Percentiles rank a stretch among this genome's conserved stretches.
Conservation (phyloP, 2,888 invertebrate species). For the Standfussiana lucernea region DNA sequence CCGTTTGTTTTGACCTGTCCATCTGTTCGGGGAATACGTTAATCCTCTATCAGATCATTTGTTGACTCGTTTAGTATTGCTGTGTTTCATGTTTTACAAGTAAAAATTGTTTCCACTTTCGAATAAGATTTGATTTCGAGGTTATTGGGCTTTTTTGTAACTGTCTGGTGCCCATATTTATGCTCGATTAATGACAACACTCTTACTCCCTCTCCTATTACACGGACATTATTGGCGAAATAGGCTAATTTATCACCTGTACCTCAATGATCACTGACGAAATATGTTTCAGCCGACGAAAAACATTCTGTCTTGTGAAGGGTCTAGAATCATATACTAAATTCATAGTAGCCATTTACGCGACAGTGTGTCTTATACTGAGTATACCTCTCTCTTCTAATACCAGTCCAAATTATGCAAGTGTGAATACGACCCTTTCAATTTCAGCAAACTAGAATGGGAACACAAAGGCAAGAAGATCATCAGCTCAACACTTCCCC, state of each 20-base stretch:
- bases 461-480: conserved; percentile 87
- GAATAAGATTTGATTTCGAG: background rate
- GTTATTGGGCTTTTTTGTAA: background rate
- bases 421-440: background rate
- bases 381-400: background rate
- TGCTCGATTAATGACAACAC: too few relatives aligned
- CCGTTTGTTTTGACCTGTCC: background rate
- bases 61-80: background rate
- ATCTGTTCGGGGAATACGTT: background rate
- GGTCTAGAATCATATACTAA: background rate
- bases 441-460: conserved; percentile 86
- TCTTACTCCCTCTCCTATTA: too few relatives aligned
- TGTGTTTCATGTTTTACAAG: background rate
- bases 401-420: background rate
- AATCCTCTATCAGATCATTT: background rate
- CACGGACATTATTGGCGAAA: too few relatives aligned
- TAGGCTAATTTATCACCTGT: too few relatives aligned
- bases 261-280: background rate
- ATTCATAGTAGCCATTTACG: background rate
- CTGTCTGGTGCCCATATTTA: background rate
- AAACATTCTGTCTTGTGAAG: too few relatives aligned
- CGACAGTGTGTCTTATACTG: background rate
- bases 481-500: conserved; percentile 78
- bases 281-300: background rate
- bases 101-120: background rate